A percentile compares a stretch with the other conserved stretches of the same genome.
phyloP scores from a whole-genome alignment of 2,888 invertebrate species.

The Acrobasis repandana region DNA sequence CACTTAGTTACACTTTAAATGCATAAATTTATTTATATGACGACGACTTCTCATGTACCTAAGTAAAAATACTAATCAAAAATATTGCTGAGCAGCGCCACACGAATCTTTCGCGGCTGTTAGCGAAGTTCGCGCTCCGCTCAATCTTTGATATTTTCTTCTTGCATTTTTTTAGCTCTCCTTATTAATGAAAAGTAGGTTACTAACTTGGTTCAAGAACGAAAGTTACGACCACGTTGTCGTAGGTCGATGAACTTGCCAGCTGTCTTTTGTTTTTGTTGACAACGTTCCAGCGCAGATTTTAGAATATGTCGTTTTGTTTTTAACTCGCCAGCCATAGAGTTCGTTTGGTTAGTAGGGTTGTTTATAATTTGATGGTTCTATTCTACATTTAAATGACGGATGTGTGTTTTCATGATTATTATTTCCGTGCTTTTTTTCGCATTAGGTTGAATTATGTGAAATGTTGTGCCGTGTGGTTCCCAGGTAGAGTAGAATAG shows the following conservation, averaged over 20 bases:
- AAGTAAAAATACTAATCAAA: not conserved
- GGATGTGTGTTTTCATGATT: too few species aligned
- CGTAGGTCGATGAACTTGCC: slow-evolving; percentile 77
- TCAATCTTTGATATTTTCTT: slow-evolving; percentile 81
- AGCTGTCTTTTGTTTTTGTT: slow-evolving; percentile 80
- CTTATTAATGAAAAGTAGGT: slow-evolving; percentile 84
- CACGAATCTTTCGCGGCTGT: slow-evolving; percentile 49
- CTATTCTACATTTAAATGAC: too few species aligned
- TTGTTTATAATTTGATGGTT: not conserved
- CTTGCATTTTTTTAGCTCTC: slow-evolving; percentile 82
- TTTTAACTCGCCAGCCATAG: not conserved
- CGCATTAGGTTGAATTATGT: too few species aligned
- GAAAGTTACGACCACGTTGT: slow-evolving; percentile 81
- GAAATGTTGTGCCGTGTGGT: too few species aligned
- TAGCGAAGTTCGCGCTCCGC: slow-evolving; percentile 77
- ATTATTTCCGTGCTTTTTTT: too few species aligned
- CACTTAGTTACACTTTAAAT: too few species aligned
- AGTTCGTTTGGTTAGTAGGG: not conserved
- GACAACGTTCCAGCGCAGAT: slow-evolving; percentile 38
- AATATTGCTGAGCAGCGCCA: slow-evolving; percentile 44
- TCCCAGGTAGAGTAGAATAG: too few species aligned
- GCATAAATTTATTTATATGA: too few species aligned
- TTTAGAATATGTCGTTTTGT: slow-evolving; percentile 6
- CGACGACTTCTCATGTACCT: not conserved
- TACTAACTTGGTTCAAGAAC: slow-evolving; percentile 82